A percentile compares a stretch with the other conserved stretches of the same genome.
These are phyloP conservation scores for Xiphydria camelus DNA, from an alignment of 2,888 invertebrate species.

Conservation along the genomic window DNA sequence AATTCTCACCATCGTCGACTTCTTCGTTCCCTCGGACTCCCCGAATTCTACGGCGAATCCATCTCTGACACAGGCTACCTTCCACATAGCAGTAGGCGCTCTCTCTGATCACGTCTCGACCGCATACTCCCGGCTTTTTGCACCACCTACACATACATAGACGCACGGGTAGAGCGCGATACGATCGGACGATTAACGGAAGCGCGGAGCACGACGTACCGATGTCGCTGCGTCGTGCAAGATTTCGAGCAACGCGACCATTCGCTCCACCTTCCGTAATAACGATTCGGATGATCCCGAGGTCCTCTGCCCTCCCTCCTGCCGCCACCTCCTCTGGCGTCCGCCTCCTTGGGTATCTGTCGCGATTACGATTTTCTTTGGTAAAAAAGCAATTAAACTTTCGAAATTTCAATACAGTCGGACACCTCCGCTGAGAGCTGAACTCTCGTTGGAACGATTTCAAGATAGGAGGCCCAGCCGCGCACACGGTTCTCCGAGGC, in stretches of 20 bases:
- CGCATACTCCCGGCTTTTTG: slow-evolving; percentile 73
- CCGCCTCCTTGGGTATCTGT: slow-evolving; percentile 54
- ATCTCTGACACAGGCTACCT: slow-evolving; percentile 79
- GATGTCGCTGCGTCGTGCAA: slow-evolving; percentile 78
- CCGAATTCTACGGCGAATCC: slow-evolving; percentile 58
- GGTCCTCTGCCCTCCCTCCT: slow-evolving; percentile 23
- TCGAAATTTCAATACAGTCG: too few species aligned
- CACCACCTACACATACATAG: slow-evolving; percentile 68
- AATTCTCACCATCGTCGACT: too few species aligned
- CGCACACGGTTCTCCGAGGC: too few species aligned
- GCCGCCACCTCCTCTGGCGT: slow-evolving; percentile 43
- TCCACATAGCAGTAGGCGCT: slow-evolving; percentile 84
- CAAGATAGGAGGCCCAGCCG: too few species aligned
- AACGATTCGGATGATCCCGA: slow-evolving; percentile 50
- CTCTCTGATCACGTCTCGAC: slow-evolving; percentile 76
- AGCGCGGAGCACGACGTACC: slow-evolving; percentile 58
- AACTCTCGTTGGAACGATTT: too few species aligned
- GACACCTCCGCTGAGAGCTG: too few species aligned
- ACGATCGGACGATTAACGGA: neutral
- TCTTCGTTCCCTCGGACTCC: slow-evolving; percentile 47
- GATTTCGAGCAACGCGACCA: slow-evolving; percentile 82
- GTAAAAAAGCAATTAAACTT: too few species aligned
- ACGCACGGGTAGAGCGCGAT: neutral
- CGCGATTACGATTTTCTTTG: slow-evolving; percentile 12
- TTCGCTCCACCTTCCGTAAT: slow-evolving; percentile 78